Conservation (phyloP, 2,797 vertebrate species). For the Pterois miles region DNA sequence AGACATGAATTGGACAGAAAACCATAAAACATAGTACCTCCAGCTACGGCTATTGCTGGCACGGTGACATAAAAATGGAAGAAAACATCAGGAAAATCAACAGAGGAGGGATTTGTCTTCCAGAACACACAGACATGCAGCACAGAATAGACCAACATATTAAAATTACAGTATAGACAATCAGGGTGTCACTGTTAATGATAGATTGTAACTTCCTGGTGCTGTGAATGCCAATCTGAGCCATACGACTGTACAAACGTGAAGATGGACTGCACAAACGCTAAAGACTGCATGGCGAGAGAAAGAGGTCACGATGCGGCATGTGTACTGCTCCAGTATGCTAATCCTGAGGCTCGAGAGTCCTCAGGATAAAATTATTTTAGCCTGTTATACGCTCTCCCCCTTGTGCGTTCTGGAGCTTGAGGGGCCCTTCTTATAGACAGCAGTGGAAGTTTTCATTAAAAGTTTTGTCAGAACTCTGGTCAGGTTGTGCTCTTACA, state of each 20-base stretch:
- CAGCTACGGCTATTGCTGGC: not conserved
- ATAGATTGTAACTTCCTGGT: not conserved
- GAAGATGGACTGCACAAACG: not conserved
- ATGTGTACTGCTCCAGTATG: constrained; percentile 19
- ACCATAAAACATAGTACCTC: not conserved
- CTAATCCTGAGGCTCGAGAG: constrained; percentile 48
- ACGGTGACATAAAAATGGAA: not conserved
- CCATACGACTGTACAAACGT: too few species aligned
- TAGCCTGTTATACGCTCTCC: constrained; percentile 29
- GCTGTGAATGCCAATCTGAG: not conserved
- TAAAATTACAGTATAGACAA: not conserved
- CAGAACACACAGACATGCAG: not conserved
- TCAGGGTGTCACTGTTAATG: not conserved
- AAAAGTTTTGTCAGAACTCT: constrained; percentile 63
- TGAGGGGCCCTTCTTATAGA: constrained; percentile 27
- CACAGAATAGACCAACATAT: not conserved
- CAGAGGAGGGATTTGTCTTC: not conserved
- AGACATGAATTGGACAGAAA: not conserved
- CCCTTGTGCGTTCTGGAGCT: constrained; percentile 26
- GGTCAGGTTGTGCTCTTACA: constrained; percentile 48
- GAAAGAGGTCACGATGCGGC: constrained; percentile 28
- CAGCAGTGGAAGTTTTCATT: constrained; percentile 56
- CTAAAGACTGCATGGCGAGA: not conserved
- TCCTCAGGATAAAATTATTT: constrained; percentile 43
- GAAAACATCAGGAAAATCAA: not conserved